Evolutionary conservation across 1,140 invertebrate genomes (phyloP), one percentile per base, ranked within the genome.

Genomic region (Psix sp.): DNA sequence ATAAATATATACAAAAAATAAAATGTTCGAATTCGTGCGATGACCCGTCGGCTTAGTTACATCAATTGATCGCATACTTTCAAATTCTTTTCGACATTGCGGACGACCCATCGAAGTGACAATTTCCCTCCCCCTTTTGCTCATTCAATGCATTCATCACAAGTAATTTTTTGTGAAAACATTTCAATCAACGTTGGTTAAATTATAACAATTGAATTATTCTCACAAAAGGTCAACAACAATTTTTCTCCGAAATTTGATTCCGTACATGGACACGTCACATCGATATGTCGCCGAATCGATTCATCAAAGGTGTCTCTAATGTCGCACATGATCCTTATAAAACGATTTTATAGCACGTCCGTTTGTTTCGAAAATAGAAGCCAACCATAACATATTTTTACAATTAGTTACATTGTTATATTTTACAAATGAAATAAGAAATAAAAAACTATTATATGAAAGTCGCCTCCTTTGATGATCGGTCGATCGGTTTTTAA

Each of bases 281-380:
- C n/a, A n/a, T n/a, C n/a, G n/a, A n/a, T n/a, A n/a, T n/a, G n/a
- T n/a, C n/a, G n/a, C n/a, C n/a, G n/a, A n/a, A n/a, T n/a, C n/a
- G n/a, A n/a, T 14, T 56, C 29, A 31, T 43, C 29, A 70, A 33
- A 48, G 36, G 42, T 56, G 49, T 18, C 49, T 54, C 14, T 14
- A 33, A 56, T 59, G 33, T 56, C 57, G 38, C 66, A 70, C 66
- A 70, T 70, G 66, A 70, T 62, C 66, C 66, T 54, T 70, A 70
- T 56, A 62, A 56, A 59, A 70, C 49, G 35, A 62, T 62, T 52
- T 59, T 33, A 14, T 70, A 62, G 40, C 54, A 18, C 54, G 54
- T 54, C 26, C 49, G 54, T 51, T 56, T 70, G 21, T 13, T 49
- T 57, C 13, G 20, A 42, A 51, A 60, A 57, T 63, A 35, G 54